A percentile compares a stretch with the other conserved stretches of the same genome.
phyloP scores from a whole-genome alignment of 2,888 invertebrate genomes.

The Oxyscelio sp. region DNA sequence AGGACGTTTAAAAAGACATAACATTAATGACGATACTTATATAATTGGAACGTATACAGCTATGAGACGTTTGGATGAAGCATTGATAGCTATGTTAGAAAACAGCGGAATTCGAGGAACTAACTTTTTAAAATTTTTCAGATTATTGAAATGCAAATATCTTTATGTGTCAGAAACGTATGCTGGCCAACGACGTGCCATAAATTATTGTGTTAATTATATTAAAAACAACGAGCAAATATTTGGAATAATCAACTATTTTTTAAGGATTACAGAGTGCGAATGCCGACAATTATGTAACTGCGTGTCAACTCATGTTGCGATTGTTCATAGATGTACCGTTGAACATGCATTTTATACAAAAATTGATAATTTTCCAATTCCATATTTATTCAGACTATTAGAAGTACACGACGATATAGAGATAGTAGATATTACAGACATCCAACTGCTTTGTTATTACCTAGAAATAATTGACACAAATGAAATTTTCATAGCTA shows the following conservation, averaged over 20 bases:
- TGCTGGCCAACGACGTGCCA: no score
- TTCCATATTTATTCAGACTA: constrained; percentile 6
- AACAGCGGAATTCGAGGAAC: no score
- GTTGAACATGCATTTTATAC: neutral
- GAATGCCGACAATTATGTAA: constrained; percentile 23
- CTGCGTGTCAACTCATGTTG: constrained; percentile 32
- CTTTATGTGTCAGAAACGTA: no score
- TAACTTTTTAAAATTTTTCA: no score
- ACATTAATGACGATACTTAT: no score
- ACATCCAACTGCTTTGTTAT: constrained; percentile 10
- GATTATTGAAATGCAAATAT: no score
- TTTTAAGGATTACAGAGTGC: constrained; percentile 5
- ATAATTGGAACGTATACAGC: no score
- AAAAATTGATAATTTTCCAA: neutral
- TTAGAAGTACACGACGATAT: neutral
- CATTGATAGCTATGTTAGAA: no score
- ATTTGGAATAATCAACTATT: constrained; percentile 11
- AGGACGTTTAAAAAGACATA: no score
- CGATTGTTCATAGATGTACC: constrained; percentile 5
- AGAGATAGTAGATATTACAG: neutral
- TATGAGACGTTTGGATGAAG: no score
- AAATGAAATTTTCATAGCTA: constrained; percentile 7
- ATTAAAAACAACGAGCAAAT: no score
- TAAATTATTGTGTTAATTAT: no score
- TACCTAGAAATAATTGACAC: constrained; percentile 8